Base-by-base conservation (phyloP, 2,888 invertebrate species). In the Cheilosia grossa region DNA sequence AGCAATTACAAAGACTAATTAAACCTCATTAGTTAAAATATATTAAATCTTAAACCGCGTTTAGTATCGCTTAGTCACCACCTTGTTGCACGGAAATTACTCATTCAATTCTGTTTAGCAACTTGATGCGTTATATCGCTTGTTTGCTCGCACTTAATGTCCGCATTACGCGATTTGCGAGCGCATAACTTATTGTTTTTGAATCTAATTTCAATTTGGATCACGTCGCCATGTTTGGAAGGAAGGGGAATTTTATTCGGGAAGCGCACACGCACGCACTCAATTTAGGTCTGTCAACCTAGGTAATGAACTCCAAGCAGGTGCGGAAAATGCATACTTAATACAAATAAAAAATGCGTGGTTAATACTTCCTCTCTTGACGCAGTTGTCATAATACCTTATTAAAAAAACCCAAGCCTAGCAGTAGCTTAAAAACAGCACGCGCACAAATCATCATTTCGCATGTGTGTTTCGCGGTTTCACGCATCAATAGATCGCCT, bases 141-240 rank as follows among this genome's bases (percentile, higher is more conserved):
- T 54, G 6, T 30, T 19, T 33, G 21, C 5, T 21, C 33, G 33
- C n/a, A 37, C 40, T 44, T 70, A 49, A 70, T 40, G 70, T 70
- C 70, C 70, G 70, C 70, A 70, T 59, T 49, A 70, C 59, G 67
- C 70, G 37, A 37, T 4, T 37, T 13, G 13, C 37, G 37, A 67
- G 54, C 56, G 44, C 56, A 30, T 37, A 27, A 47, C n/a, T 27
- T 64, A 19, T 40, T 19, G 24, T 49, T 40, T 72, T 15, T 24
- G 51, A 19, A 17, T 59, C 59, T 54, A 59, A 72, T 77, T 30
- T 72, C 15, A 40, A 82, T 77, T 66, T 59, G 42, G 47, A 82
- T 82, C 82, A 82, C 82, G 82, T 82, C 64, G 47, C 44, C 44
- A 10, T 69, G 21, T 64, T 59, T 24, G 54, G 37, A 15, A 49